Percentiles rank a stretch among this genome's conserved stretches.
phyloP scores from a whole-genome alignment of 2,888 invertebrate genomes.

The Pterobdella sp. region DNA sequence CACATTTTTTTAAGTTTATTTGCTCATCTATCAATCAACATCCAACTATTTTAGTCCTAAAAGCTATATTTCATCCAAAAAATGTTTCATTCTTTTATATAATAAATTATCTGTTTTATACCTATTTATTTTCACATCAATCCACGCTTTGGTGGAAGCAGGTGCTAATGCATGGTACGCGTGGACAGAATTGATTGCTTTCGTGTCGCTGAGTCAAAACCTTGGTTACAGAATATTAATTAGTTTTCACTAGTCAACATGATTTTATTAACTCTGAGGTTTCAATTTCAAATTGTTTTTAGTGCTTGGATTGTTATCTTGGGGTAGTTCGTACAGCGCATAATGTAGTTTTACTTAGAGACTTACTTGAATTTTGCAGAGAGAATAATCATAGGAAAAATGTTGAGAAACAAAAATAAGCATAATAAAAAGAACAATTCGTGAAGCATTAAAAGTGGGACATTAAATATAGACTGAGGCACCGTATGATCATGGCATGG shows the following conservation, averaged over 20 bases:
- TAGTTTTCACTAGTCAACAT: background rate
- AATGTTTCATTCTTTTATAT: background rate
- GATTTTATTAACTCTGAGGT: background rate
- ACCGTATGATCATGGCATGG: too few relatives aligned
- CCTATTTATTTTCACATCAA: background rate
- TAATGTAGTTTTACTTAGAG: too few relatives aligned
- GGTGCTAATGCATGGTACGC: background rate
- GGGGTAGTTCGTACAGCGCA: too few relatives aligned
- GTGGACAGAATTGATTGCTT: background rate
- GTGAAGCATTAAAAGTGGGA: too few relatives aligned
- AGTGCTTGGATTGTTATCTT: too few relatives aligned
- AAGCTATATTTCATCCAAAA: background rate
- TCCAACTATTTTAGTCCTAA: background rate
- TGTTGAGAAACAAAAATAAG: too few relatives aligned
- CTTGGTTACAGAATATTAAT: slow-evolving; percentile 2
- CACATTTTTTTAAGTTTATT: background rate
- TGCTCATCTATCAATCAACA: background rate
- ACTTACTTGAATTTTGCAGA: too few relatives aligned
- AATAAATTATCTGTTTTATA: background rate
- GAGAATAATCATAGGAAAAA: too few relatives aligned
- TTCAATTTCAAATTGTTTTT: too few relatives aligned
- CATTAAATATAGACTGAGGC: too few relatives aligned
- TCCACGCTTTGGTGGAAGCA: background rate
- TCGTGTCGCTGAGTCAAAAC: too few relatives aligned
- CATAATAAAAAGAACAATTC: too few relatives aligned